phyloP scores from a whole-genome alignment of 2,113 vertebrate genomes.

The Scartelaos histophorus region DNA sequence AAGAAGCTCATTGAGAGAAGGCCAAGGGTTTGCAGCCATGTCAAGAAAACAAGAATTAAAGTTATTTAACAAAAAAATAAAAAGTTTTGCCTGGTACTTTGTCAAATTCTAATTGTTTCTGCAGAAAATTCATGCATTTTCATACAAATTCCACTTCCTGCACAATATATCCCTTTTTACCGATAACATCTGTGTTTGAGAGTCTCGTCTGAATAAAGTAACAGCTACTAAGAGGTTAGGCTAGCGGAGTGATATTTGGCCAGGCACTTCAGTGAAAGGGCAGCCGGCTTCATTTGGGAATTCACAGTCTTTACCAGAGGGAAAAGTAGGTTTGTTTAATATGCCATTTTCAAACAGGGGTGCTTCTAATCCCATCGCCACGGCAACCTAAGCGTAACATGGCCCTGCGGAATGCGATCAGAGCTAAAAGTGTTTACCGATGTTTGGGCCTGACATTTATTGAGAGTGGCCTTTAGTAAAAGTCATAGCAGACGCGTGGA shows the following conservation, averaged over 20 bases:
- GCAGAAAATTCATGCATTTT: no score
- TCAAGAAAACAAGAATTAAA: no score
- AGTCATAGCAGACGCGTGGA: slow-evolving; percentile 74
- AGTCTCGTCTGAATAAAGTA: not conserved
- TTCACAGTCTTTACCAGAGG: slow-evolving; percentile 60
- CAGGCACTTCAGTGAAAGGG: slow-evolving; percentile 58
- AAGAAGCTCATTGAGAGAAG: no score
- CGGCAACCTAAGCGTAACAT: slow-evolving; percentile 49
- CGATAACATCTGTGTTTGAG: not conserved
- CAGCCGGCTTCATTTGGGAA: slow-evolving; percentile 54
- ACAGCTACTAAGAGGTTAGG: not conserved
- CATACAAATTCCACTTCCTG: no score
- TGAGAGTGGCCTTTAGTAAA: slow-evolving; percentile 79
- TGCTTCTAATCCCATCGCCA: slow-evolving; percentile 53
- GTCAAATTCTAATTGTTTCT: no score
- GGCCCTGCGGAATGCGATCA: slow-evolving; percentile 70
- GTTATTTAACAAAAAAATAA: no score
- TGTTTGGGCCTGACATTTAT: slow-evolving; percentile 78
- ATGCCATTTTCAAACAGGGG: slow-evolving; percentile 62
- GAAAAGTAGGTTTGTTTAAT: slow-evolving; percentile 70
- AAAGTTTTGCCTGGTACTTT: no score
- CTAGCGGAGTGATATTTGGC: slow-evolving; percentile 31
- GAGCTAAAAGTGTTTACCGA: slow-evolving; percentile 74
- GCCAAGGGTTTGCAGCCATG: no score
- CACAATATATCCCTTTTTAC: not conserved